Evolutionary conservation across 2,113 vertebrate species (phyloP).

Genomic region (Ceyx margarethae): DNA sequence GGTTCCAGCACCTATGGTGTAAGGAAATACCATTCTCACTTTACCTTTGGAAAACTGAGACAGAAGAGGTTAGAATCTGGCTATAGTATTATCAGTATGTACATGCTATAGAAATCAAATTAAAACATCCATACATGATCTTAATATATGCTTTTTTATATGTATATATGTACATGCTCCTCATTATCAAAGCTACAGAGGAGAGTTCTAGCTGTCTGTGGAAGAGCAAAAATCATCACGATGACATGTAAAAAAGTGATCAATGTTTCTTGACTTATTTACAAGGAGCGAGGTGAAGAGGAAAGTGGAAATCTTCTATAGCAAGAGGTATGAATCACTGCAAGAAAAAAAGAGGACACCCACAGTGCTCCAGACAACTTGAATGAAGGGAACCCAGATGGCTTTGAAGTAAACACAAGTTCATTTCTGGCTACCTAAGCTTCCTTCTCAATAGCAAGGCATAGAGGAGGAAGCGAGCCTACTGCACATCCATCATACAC

Average conservation of each 20-base stretch:
- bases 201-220: background rate
- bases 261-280: background rate
- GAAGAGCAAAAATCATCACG: background rate
- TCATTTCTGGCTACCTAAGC: background rate
- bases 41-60: background rate
- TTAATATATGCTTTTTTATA: background rate
- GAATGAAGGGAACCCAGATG: background rate
- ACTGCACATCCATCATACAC: background rate
- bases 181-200: background rate
- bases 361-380: background rate
- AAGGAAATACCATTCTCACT: background rate
- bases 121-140: background rate
- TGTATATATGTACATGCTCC: background rate
- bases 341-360: constrained; percentile 2
- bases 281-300: background rate
- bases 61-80: background rate
- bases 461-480: background rate
- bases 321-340: background rate
- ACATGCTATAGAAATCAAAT: background rate
- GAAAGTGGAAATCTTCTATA: background rate
- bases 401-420: constrained; percentile 14
- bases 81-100: background rate
- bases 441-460: background rate
- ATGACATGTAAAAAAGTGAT: background rate
- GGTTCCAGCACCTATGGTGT: background rate